Percentiles rank a stretch among this genome's conserved stretches.
Conservation (phyloP, 1,140 invertebrate genomes). For the Drosophila suzukii region DNA sequence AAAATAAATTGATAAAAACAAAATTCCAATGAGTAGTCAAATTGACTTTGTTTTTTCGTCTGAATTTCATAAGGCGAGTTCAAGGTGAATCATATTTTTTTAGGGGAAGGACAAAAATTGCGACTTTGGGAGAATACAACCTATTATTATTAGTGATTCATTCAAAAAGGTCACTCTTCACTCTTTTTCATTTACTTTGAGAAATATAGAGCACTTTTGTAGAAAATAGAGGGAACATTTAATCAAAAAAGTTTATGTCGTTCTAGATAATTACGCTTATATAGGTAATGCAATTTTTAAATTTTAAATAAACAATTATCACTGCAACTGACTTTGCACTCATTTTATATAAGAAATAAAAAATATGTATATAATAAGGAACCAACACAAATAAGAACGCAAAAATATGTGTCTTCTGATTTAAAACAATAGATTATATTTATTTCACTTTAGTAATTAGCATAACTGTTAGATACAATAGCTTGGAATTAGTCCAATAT, state of each 20-base stretch:
- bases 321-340: too few species aligned
- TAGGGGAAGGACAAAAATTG: constrained; percentile 15
- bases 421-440: not conserved
- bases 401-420: not conserved
- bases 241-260: too few species aligned
- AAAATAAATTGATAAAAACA: constrained; percentile 15
- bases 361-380: too few species aligned
- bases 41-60: constrained; percentile 2
- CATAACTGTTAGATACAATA: too few species aligned
- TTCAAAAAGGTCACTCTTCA: not conserved
- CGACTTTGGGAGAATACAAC: not conserved
- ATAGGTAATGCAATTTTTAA: too few species aligned
- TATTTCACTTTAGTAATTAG: not conserved
- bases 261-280: too few species aligned
- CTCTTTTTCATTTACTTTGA: too few species aligned
- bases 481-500: too few species aligned
- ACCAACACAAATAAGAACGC: too few species aligned
- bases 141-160: not conserved
- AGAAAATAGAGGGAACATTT: too few species aligned
- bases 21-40: constrained; percentile 18
- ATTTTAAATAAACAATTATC: too few species aligned
- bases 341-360: too few species aligned
- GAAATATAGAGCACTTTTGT: not conserved
- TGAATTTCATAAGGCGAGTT: constrained; percentile 27
- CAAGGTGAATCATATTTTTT: constrained; percentile 26